Conservation (phyloP, 2,113 vertebrate genomes). For the Ceyx melanurus region DNA sequence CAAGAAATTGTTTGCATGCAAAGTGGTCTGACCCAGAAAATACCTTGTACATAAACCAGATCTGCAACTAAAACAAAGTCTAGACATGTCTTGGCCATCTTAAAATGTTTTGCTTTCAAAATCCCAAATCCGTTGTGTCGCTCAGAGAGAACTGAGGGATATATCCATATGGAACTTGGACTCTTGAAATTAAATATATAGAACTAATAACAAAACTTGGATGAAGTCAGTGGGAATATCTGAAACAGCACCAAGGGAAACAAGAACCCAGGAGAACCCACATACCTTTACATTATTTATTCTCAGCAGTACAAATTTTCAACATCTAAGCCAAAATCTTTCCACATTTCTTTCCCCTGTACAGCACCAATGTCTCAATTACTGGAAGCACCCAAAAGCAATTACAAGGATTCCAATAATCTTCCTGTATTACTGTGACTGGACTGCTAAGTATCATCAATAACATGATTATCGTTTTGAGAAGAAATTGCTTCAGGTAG, state of each 20-base stretch:
- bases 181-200: slow-evolving; percentile 32
- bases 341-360: neutral
- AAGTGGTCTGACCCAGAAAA: neutral
- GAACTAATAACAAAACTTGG: neutral
- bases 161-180: neutral
- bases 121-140: neutral
- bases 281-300: slow-evolving; percentile 34
- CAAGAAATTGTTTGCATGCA: neutral
- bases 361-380: slow-evolving; percentile 6
- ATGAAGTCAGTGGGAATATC: neutral
- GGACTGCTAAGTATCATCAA: slow-evolving; percentile 30
- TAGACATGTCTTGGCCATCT: neutral
- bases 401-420: slow-evolving; percentile 48
- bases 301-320: neutral
- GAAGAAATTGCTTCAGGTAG: slow-evolving; percentile 22
- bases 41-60: neutral
- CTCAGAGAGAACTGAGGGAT: neutral
- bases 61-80: neutral
- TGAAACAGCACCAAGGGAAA: slow-evolving; percentile 10
- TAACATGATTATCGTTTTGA: slow-evolving; percentile 33
- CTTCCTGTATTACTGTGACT: slow-evolving; percentile 18
- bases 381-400: slow-evolving; percentile 44
- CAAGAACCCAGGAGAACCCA: neutral
- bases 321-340: slow-evolving; percentile 26
- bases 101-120: slow-evolving; percentile 9